phyloP scores from a whole-genome alignment of 2,113 vertebrate species.

The Micromys minutus region DNA sequence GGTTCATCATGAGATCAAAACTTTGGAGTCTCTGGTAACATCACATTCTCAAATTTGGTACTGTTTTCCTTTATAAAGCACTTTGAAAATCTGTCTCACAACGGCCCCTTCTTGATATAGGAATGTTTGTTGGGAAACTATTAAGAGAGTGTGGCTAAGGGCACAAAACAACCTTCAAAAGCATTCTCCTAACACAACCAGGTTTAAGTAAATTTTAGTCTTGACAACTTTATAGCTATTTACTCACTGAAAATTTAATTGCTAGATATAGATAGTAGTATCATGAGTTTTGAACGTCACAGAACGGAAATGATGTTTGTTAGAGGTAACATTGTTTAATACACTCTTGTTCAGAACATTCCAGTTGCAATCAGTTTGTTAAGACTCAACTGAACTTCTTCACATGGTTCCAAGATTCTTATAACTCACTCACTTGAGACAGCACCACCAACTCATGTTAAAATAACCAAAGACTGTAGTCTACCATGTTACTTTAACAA shows the following conservation, averaged over 20 bases:
- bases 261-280: not conserved
- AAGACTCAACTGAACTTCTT: not conserved
- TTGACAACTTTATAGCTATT: not conserved
- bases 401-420: not conserved
- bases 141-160: not conserved
- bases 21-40: constrained; percentile 54
- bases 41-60: constrained; percentile 60
- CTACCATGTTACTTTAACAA: not conserved
- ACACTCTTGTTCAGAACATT: not conserved
- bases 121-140: constrained; percentile 9
- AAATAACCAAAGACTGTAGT: not conserved
- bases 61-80: constrained; percentile 53
- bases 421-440: not conserved
- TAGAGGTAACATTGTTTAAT: not conserved
- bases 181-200: not conserved
- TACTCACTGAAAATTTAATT: not conserved
- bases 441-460: not conserved
- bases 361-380: not conserved
- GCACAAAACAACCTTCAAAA: not conserved
- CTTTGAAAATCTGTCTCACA: not conserved
- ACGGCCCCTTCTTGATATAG: not conserved
- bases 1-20: constrained; percentile 77
- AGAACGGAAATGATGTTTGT: not conserved
- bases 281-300: not conserved
- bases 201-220: not conserved